Evolutionary conservation across 2,113 vertebrate genomes (phyloP), one percentile per base, ranked within the genome.

Genomic region (Spermophilus dauricus): DNA sequence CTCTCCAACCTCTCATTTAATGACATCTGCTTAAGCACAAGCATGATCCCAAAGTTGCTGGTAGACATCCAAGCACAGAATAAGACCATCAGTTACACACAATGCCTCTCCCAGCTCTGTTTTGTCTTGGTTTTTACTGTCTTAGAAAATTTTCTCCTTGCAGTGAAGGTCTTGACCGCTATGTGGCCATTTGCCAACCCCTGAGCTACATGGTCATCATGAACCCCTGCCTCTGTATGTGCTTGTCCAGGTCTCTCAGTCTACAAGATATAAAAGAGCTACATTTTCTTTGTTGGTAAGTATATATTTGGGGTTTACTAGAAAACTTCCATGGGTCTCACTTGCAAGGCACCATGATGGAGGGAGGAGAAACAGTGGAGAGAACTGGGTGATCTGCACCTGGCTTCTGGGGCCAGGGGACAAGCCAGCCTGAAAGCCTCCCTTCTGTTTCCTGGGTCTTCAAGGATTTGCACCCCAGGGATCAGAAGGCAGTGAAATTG

Each of bases 201-300:
- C 69, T 98, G 16, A 63, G 77, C 4, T 96, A 97, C 24, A 56
- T 2, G 0, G 18, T 78, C 20, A 96, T 96, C 73, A 92, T 97
- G 91, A 91, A 22, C 26, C 8, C 39, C 10, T 26, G 0, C 9
- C 14, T 63, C 4, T 92, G 88, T 63, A 4, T 0, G 5, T 85
- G 30, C 37, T 95, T 70, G 1, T 72, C 20, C 72, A 89, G 0
- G 0, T 34, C 0, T 80, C 89, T 4, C 56, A 58, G 20, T 7
- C 20, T 58, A 8, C 56, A 22, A 22, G 56, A 58, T 58, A 58
- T 22, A 7, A 2, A 53, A 16, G 13, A 53, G 51, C 14, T 53
- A 53, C 51, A 53, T 53, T 53, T 53, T 53, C 51, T 53, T 53
- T 53, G 14, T 53, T 53, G 51, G 51, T 58, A 7, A 22, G 18